Conservation (phyloP, 2,888 invertebrate species). For the Nomada ferruginata region DNA sequence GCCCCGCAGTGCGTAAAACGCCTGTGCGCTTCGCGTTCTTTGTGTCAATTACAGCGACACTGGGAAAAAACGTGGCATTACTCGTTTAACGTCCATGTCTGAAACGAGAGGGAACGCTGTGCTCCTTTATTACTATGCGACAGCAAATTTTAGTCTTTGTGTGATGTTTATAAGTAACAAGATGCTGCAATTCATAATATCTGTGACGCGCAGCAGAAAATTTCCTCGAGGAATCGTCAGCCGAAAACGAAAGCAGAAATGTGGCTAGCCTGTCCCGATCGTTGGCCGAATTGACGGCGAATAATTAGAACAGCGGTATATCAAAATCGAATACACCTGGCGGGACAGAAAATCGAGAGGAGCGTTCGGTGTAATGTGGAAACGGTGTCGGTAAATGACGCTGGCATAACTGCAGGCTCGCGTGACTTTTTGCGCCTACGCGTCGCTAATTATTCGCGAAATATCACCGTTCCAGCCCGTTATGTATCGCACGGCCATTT, state of each 20-base stretch:
- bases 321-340: constrained; percentile 43
- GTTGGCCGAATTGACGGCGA: constrained; percentile 32
- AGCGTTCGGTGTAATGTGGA: constrained; percentile 30
- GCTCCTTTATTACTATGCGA: background rate
- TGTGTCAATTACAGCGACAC: constrained; percentile 15
- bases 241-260: constrained; percentile 13
- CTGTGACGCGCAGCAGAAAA: too few species aligned
- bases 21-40: background rate
- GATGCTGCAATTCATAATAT: too few species aligned
- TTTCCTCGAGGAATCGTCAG: background rate
- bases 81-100: background rate
- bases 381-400: constrained; percentile 50
- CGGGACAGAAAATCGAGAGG: constrained; percentile 22
- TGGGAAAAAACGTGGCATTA: background rate
- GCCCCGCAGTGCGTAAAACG: background rate
- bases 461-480: constrained; percentile 44
- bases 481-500: constrained; percentile 50
- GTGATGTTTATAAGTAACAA: too few species aligned
- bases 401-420: constrained; percentile 6
- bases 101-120: background rate
- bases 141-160: background rate
- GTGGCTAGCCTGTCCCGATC: background rate
- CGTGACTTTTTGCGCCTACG: constrained; percentile 27
- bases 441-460: constrained; percentile 58
- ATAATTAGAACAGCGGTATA: constrained; percentile 31